phyloP scores from a whole-genome alignment of 2,113 vertebrate species.

The Semicossyphus pulcher region DNA sequence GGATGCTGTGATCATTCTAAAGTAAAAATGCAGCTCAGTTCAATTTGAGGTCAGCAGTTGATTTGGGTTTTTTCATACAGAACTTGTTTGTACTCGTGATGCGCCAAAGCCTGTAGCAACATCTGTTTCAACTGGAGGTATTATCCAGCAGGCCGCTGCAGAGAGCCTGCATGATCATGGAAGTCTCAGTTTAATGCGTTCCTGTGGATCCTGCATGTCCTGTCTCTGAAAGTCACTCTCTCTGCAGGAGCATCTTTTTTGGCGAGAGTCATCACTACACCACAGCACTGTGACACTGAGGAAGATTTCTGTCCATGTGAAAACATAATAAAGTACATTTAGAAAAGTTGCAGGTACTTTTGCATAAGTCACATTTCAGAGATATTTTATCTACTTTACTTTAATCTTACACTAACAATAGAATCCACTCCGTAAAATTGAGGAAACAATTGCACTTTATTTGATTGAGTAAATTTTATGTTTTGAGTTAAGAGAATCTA shows the following conservation, averaged over 20 bases:
- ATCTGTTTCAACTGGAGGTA: not conserved
- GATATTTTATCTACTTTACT: not conserved
- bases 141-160: slow-evolving; percentile 3
- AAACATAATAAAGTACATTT: not conserved
- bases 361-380: not conserved
- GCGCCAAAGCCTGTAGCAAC: not conserved
- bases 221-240: slow-evolving; percentile 7
- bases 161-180: not conserved
- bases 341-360: not conserved
- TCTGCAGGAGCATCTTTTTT: not conserved
- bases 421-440: too few species aligned
- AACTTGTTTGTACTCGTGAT: slow-evolving; percentile 11
- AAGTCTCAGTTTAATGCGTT: slow-evolving; percentile 18
- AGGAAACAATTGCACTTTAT: too few species aligned
- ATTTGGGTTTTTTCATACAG: not conserved
- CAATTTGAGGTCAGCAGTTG: slow-evolving; percentile 1
- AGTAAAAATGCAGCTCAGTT: not conserved
- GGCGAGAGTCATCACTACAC: not conserved
- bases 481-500: too few species aligned
- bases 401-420: too few species aligned
- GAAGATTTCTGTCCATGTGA: not conserved
- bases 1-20: not conserved
- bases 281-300: not conserved
- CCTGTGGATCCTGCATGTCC: slow-evolving; percentile 1
- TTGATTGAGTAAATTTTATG: too few species aligned